These are phyloP conservation scores for Crepidodera aurea DNA, from an alignment of 2,888 invertebrate genomes.

Conservation along the genomic window DNA sequence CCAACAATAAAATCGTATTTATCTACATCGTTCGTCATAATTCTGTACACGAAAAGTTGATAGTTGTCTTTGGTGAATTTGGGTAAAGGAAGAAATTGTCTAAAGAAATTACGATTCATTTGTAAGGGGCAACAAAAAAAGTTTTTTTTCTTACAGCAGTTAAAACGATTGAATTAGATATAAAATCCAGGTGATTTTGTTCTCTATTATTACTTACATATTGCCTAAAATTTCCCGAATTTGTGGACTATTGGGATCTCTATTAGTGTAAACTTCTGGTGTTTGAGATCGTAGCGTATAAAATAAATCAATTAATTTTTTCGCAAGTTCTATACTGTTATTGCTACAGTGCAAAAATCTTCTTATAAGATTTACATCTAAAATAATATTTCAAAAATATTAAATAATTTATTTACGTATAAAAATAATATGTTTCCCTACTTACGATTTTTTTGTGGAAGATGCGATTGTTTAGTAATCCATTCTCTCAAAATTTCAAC, in stretches of 20 bases:
- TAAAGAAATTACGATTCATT: constrained; percentile 61
- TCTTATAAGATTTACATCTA: constrained; percentile 52
- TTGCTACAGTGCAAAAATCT: constrained; percentile 67
- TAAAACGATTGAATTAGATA: too few species aligned
- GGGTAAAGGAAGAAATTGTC: constrained; percentile 75
- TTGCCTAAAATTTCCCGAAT: constrained; percentile 66
- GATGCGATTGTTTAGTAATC: constrained; percentile 71
- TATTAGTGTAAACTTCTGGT: constrained; percentile 69
- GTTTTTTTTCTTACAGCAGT: too few species aligned
- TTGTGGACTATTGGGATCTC: constrained; percentile 66
- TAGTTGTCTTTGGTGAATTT: constrained; percentile 72
- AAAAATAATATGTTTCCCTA: background rate
- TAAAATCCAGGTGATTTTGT: too few species aligned
- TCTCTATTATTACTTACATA: constrained; percentile 62
- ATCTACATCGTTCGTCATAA: constrained; percentile 70
- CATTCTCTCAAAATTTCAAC: constrained; percentile 66
- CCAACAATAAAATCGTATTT: constrained; percentile 72
- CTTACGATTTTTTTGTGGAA: constrained; percentile 74
- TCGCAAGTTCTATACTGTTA: constrained; percentile 67
- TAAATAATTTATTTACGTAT: background rate
- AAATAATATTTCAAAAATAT: background rate
- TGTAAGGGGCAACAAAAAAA: too few species aligned
- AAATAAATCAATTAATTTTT: constrained; percentile 60
- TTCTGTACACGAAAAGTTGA: constrained; percentile 72
- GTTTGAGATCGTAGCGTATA: constrained; percentile 68